These are phyloP conservation scores for Rhea americana DNA, from an alignment of 2,113 vertebrate species.

Conservation along the genomic window DNA sequence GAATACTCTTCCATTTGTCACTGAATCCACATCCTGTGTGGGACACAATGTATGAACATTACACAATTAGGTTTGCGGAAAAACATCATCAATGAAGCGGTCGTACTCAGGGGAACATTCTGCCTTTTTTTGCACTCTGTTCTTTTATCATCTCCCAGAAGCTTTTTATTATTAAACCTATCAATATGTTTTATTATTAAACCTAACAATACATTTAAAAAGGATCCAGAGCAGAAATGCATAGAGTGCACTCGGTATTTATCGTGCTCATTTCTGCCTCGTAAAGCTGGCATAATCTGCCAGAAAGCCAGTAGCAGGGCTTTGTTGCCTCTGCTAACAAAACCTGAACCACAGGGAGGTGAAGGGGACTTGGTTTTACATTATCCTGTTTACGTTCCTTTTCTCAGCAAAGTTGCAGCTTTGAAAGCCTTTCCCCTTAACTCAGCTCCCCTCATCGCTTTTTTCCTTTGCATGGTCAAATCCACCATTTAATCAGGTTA, in stretches of 20 bases:
- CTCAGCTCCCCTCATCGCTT: background rate
- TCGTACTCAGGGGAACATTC: background rate
- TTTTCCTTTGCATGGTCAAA: background rate
- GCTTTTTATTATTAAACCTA: constrained; percentile 4
- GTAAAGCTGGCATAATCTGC: background rate
- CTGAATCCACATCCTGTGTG: background rate
- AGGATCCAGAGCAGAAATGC: background rate
- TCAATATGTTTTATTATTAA: background rate
- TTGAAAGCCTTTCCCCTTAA: background rate
- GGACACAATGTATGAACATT: background rate
- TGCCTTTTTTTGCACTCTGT: background rate
- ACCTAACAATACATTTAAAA: background rate
- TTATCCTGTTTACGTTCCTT: background rate
- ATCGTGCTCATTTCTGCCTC: background rate
- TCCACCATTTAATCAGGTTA: background rate
- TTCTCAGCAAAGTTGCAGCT: background rate
- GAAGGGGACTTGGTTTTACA: background rate
- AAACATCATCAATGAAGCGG: background rate
- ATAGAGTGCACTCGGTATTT: background rate
- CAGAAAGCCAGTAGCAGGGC: background rate
- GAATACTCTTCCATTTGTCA: background rate
- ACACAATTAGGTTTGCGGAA: background rate
- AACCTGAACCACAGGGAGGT: background rate
- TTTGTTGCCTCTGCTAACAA: background rate
- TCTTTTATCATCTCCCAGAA: background rate